Base-by-base conservation (phyloP, 2,888 invertebrate species). In the Microctonus hyperodae region DNA sequence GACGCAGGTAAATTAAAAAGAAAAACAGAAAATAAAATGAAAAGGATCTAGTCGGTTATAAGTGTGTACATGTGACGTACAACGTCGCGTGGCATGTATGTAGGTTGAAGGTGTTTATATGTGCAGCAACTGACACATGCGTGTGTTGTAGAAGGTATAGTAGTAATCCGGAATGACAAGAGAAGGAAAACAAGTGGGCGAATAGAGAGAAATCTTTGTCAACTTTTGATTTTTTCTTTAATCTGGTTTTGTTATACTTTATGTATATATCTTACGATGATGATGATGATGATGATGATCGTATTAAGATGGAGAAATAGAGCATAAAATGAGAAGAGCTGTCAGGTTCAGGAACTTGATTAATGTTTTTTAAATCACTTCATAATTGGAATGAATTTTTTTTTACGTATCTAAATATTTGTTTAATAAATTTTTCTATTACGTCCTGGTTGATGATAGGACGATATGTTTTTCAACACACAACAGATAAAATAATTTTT, bases 91-190 rank as follows among this genome's bases (percentile, higher is more conserved):
- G 78, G 78, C 75, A 76, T 70, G 70, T 72, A 77, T 74, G 79
- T 79, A 75, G 79, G 79, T 67, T 74, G 75, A 70, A 69, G 73
- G 69, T 67, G 62, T 69, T 67, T 33, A 61, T 50, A 57, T 66
- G 56, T 40, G 55, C 55, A 53, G 59, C 51, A 16, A 44, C 16
- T 44, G 44, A 51, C 57, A 60, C 37, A 50, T 59, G 28, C 56
- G 50, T 64, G 67, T 73, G 67, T 78, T 79, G 77, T 78, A 79
- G 74, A 80, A 76, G 80, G 78, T n/a, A n/a, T n/a, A n/a, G n/a
- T 69, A 78, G 78, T 74, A 73, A 69, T 70, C 69, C 71, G 72
- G 70, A 69, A 68, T 65, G 48, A 56, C 60, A 70, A 58, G 64
- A 61, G 67, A 55, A 44, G 67, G 64, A 69, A 67, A 68, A 65